Percentiles rank a stretch among this genome's conserved stretches.
Conservation (phyloP, 2,113 vertebrate genomes). For the Tupaia chinensis region DNA sequence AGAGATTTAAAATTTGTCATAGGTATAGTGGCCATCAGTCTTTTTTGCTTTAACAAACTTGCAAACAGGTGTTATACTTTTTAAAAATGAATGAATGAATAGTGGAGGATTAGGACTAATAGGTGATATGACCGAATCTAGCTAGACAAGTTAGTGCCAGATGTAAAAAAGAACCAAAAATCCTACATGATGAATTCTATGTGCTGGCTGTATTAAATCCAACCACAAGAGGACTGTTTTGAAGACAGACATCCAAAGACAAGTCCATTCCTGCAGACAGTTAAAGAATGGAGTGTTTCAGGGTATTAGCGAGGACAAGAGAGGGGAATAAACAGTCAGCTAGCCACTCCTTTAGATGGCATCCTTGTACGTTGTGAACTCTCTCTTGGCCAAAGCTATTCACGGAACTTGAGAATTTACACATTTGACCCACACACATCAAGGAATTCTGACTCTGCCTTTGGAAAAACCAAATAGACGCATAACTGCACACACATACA, state of each 20-base stretch:
- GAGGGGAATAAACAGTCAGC: neutral
- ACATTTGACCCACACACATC: neutral
- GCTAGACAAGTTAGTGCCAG: neutral
- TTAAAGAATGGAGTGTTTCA: slow-evolving; percentile 11
- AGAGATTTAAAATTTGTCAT: neutral
- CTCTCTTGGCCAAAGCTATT: slow-evolving; percentile 9
- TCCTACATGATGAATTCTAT: neutral
- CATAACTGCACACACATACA: neutral
- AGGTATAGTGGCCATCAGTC: neutral
- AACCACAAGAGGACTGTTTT: slow-evolving; percentile 38
- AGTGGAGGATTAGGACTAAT: neutral
- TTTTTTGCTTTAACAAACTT: neutral
- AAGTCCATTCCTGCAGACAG: slow-evolving; percentile 19
- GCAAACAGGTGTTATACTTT: neutral
- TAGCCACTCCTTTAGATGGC: slow-evolving; percentile 33
- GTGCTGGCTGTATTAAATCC: neutral
- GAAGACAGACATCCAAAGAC: neutral
- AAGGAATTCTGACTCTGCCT: neutral
- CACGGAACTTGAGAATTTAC: neutral
- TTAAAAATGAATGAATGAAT: neutral
- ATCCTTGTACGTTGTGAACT: neutral
- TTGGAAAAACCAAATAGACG: neutral
- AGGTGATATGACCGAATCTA: neutral
- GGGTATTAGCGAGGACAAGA: neutral
- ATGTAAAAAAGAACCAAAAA: neutral